Conservation (phyloP, 92 coral and sea anemone genomes). For the Epizoanthus illoricatus region DNA sequence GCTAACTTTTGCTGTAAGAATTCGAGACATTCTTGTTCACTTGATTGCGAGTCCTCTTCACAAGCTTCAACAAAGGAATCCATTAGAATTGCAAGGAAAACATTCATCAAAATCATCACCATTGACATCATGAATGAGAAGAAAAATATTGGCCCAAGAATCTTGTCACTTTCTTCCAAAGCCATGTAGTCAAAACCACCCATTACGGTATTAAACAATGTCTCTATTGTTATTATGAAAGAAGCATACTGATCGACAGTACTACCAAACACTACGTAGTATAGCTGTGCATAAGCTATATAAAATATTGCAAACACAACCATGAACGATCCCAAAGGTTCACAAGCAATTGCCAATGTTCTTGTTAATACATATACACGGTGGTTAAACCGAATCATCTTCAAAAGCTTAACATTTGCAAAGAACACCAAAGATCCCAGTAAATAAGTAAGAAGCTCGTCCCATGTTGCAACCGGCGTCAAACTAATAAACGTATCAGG, state of each 20-base stretch:
- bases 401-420: constrained; percentile 86
- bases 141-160: constrained; percentile 85
- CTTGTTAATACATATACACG: constrained; percentile 81
- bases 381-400: constrained; percentile 87
- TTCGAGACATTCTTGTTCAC: constrained; percentile 74
- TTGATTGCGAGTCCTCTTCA: constrained; percentile 62
- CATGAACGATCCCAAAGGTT: constrained; percentile 71
- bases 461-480: constrained; percentile 74
- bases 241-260: constrained; percentile 69
- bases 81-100: constrained; percentile 85
- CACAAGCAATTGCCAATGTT: constrained; percentile 71
- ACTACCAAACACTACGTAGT: constrained; percentile 69
- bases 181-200: constrained; percentile 87
- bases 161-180: constrained; percentile 53
- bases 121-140: constrained; percentile 83
- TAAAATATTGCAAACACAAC: constrained; percentile 76
- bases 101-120: constrained; percentile 86
- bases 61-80: constrained; percentile 89
- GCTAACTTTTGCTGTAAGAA: constrained; percentile 27
- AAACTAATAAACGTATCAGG: constrained; percentile 76
- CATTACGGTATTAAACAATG: constrained; percentile 72
- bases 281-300: constrained; percentile 67
- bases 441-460: constrained; percentile 77
- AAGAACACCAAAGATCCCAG: constrained; percentile 78
- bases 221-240: constrained; percentile 63